phyloP scores from a whole-genome alignment of 2,113 vertebrate species.

The Neomonachus schauinslandi region DNA sequence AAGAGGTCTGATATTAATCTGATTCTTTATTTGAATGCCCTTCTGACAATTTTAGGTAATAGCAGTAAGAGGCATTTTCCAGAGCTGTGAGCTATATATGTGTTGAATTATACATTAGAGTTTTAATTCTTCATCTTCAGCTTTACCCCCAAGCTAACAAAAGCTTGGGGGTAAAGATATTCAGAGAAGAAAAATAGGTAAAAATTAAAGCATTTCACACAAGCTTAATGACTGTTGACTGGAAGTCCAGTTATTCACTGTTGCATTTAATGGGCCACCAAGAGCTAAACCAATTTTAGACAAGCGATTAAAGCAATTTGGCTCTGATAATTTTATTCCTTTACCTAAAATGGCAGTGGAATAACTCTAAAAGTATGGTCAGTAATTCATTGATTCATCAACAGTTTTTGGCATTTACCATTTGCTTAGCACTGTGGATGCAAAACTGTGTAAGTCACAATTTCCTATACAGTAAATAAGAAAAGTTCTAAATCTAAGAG shows the following conservation, averaged over 20 bases:
- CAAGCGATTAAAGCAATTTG: neutral
- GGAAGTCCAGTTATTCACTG: neutral
- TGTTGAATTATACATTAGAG: neutral
- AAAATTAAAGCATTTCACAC: neutral
- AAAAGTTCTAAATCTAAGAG: neutral
- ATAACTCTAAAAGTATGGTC: neutral
- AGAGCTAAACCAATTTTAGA: neutral
- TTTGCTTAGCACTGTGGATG: neutral
- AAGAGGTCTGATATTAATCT: neutral
- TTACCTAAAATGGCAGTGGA: neutral
- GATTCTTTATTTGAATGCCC: neutral
- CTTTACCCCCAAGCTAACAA: neutral
- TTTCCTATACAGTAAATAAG: neutral
- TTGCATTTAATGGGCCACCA: neutral
- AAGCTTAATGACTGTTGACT: neutral
- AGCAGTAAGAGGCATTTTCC: neutral
- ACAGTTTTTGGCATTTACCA: neutral
- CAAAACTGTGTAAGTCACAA: neutral
- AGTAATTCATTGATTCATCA: neutral
- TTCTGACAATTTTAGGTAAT: neutral
- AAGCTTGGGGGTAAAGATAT: neutral
- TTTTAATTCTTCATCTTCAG: neutral
- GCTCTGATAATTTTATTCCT: neutral
- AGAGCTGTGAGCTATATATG: neutral
- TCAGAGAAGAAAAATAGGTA: neutral